phyloP scores from a whole-genome alignment of 2,797 vertebrate species.

The Characodon lateralis region DNA sequence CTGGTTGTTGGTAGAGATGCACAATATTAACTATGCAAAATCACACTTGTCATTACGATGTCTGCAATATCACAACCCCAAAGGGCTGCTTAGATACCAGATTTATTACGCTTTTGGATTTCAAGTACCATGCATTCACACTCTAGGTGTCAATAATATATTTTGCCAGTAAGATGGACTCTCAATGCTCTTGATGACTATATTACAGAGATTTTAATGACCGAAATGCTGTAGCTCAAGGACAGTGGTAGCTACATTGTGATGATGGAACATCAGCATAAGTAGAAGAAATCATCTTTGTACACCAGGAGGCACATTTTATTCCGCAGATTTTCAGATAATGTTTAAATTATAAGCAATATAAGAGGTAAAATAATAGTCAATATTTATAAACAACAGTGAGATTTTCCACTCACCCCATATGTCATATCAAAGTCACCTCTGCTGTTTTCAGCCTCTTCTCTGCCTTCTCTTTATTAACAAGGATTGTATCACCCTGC shows the following conservation, averaged over 20 bases:
- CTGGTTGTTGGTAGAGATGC: not conserved
- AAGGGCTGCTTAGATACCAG: not conserved
- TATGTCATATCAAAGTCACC: slow-evolving; percentile 8
- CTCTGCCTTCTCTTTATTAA: not conserved
- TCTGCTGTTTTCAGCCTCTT: slow-evolving; percentile 5
- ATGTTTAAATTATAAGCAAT: not conserved
- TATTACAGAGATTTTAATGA: not conserved
- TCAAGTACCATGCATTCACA: not conserved
- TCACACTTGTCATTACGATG: not conserved
- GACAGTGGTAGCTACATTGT: not conserved
- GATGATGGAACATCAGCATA: slow-evolving; percentile 8
- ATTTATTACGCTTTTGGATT: not conserved
- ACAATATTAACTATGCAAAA: not conserved
- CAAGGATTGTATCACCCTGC: not conserved
- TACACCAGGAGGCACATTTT: not conserved
- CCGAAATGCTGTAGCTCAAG: not conserved
- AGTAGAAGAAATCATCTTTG: not conserved
- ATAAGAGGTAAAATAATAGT: not conserved
- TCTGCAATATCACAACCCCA: not conserved
- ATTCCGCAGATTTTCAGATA: not conserved
- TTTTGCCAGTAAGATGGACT: not conserved
- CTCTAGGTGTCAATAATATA: not conserved
- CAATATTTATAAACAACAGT: not conserved
- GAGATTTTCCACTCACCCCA: slow-evolving; percentile 31
- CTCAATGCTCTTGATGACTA: not conserved